Conservation (phyloP, 2,888 invertebrate genomes). For the Phyllotreta striolata region DNA sequence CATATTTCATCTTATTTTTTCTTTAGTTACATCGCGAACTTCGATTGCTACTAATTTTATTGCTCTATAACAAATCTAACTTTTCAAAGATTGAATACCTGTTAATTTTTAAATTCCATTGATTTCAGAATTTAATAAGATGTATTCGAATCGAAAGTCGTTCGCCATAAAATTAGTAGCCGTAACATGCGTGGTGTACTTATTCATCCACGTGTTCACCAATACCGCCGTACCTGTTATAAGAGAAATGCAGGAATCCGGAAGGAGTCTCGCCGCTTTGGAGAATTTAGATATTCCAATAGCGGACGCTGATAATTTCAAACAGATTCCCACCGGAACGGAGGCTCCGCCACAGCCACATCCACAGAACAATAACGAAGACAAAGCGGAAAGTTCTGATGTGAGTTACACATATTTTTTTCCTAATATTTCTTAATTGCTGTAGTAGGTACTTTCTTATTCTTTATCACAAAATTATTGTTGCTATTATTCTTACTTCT, state of each 20-base stretch:
- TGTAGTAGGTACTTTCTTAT: too few relatives aligned
- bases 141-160: conserved; percentile 56
- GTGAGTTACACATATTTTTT: too few relatives aligned
- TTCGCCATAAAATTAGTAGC: conserved; percentile 54
- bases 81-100: neutral
- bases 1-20: too few relatives aligned
- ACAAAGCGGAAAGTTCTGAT: conserved; percentile 29
- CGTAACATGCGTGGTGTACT: conserved; percentile 52
- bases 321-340: conserved; percentile 34
- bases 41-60: too few relatives aligned
- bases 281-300: conserved; percentile 45
- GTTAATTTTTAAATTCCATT: neutral
- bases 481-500: too few relatives aligned
- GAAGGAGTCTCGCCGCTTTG: conserved; percentile 59
- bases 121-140: conserved; percentile 39
- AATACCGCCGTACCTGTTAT: conserved; percentile 52
- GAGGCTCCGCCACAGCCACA: neutral
- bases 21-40: too few relatives aligned
- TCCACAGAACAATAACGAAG: conserved; percentile 8
- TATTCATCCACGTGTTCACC: conserved; percentile 54
- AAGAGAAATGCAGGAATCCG: conserved; percentile 60
- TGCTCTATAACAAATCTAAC: neutral
- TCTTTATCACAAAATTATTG: too few relatives aligned
- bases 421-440: too few relatives aligned
- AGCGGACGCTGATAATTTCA: conserved; percentile 38